Evolutionary conservation across 2,888 invertebrate species (phyloP).

Genomic region (Eledona agricola): DNA sequence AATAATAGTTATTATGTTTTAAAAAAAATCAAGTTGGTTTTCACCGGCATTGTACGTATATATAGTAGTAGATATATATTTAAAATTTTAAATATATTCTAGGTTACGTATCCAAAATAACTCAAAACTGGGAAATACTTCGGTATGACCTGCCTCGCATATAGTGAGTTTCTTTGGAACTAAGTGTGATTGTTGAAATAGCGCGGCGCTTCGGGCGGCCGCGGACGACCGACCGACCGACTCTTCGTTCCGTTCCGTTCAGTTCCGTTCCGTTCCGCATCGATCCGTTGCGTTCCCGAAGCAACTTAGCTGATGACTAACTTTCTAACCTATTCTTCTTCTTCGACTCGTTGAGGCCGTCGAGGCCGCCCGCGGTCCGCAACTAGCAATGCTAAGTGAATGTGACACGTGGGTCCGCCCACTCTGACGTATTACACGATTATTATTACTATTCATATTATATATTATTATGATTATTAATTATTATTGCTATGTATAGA

Average conservation of each 20-base stretch:
- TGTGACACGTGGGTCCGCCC: constrained; percentile 61
- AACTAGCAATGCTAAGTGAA: constrained; percentile 62
- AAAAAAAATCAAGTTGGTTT: constrained; percentile 58
- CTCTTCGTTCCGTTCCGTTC: constrained; percentile 6
- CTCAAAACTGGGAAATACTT: constrained; percentile 65
- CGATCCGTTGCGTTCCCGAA: too few relatives aligned
- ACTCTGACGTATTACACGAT: constrained; percentile 64
- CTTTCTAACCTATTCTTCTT: too few relatives aligned
- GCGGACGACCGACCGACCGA: constrained; percentile 25
- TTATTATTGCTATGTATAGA: constrained; percentile 59
- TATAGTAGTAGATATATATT: constrained; percentile 64
- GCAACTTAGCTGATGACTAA: too few relatives aligned
- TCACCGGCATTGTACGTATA: constrained; percentile 64
- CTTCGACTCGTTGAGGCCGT: constrained; percentile 25
- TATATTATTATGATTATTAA: constrained; percentile 57
- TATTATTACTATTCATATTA: constrained; percentile 66
- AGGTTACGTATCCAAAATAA: constrained; percentile 66
- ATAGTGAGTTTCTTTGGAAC: constrained; percentile 81
- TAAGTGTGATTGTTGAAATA: constrained; percentile 76
- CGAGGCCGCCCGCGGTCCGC: constrained; percentile 43
- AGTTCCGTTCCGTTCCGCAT: too few relatives aligned
- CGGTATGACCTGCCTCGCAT: constrained; percentile 74
- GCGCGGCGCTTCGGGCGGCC: constrained; percentile 45
- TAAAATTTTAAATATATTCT: constrained; percentile 63
- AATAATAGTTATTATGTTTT: constrained; percentile 64